Evolutionary conservation across 23 tunicate genomes (phyloP).

Genomic region (Ascidia mentula): DNA sequence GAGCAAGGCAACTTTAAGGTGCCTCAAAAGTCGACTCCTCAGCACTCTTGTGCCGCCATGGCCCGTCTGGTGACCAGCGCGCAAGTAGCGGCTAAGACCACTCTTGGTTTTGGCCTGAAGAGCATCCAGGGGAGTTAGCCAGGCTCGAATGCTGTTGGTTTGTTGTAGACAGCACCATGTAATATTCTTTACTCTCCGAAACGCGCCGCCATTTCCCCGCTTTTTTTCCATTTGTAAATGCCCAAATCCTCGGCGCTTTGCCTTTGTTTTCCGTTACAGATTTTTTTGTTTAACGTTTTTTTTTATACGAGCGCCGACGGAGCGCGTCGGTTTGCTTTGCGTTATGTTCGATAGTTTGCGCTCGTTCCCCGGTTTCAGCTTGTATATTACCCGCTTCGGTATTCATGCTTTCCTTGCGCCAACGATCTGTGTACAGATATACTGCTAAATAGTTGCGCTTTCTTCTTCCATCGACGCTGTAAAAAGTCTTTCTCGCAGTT

Average conservation of each 20-base stretch:
- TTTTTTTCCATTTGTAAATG: neutral
- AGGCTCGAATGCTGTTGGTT: no score
- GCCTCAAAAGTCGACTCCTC: slow-evolving; percentile 6
- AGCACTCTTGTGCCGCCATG: slow-evolving; percentile 37
- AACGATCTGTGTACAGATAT: neutral
- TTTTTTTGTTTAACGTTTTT: neutral
- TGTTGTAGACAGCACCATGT: no score
- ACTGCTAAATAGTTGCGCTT: neutral
- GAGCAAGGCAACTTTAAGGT: slow-evolving; percentile 6
- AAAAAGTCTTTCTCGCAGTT: neutral
- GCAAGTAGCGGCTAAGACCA: slow-evolving; percentile 30
- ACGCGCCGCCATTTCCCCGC: neutral
- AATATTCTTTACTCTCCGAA: neutral
- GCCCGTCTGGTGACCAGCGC: slow-evolving; percentile 76
- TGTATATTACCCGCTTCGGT: neutral
- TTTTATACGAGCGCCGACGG: neutral
- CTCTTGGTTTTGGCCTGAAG: slow-evolving; percentile 58
- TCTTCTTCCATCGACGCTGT: neutral
- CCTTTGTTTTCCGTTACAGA: neutral
- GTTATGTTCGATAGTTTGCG: neutral
- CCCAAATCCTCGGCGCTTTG: neutral
- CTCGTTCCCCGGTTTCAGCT: neutral
- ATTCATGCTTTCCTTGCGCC: neutral
- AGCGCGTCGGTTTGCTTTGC: neutral
- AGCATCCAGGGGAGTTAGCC: slow-evolving; percentile 47